Base-by-base conservation (phyloP, 1,140 invertebrate genomes). In the Hermetia illucens region DNA sequence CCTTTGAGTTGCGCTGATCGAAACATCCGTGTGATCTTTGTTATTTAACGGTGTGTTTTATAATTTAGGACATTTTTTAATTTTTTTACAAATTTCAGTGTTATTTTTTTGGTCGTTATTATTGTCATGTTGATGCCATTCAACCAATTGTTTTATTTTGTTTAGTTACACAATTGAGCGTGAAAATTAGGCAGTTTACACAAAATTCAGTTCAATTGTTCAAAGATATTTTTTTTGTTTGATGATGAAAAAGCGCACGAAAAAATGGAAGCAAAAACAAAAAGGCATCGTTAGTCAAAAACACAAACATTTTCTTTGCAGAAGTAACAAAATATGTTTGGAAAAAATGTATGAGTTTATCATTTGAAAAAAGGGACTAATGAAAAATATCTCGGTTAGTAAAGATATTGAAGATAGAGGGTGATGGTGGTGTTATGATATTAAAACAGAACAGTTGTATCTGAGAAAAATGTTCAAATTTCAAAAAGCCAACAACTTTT, bases 11-110 rank as follows among this genome's bases (percentile, higher is more conserved):
- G 49, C 51, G 39, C 53, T 57, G 40, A 58, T 51, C 18, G 53
- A 52, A 27, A 59, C 48, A 44, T 58, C 56, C 49, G 56, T 58
- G 31, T 53, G 52, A 49, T 59, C 56, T 59, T 52, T 20, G 27
- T 30, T 29, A 38, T 21, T 38, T 13, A 10, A 18, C 5, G 22
- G 12, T 42, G 32, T 16, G 24, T 41, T 34, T 37, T 41, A 21
- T 41, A 24, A 22, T 21, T 43, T 18, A 9, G 13, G 17, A 13
- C n/a, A 13, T 27, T 13, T 33, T n/a, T 33, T n/a, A 5, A 13
- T 36, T 5, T 36, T 10, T 36, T 36, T 17, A 15, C 12, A 8
- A 19, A 19, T 19, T 38, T 24, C 27, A 34, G 34, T 36, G 20
- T 34, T 43, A 34, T 41, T 9, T 17, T 43, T 48, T 27, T 40